Conservation (phyloP, 2,797 vertebrate species). For the Sebastes oblongus region DNA sequence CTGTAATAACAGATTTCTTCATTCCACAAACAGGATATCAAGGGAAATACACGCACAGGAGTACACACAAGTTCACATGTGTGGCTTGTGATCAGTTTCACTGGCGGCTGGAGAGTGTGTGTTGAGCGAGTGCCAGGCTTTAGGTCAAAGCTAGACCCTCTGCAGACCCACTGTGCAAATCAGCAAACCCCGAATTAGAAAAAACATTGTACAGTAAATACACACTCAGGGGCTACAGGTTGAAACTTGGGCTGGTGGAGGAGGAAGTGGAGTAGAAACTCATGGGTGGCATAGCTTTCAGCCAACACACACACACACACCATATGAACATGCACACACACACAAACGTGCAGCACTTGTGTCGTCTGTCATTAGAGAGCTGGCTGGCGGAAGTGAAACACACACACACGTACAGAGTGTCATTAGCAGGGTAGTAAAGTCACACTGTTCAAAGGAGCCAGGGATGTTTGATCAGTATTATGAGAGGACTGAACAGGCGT, state of each 20-base stretch:
- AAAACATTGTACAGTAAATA: slow-evolving; percentile 51
- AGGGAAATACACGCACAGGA: slow-evolving; percentile 23
- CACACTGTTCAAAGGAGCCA: slow-evolving; percentile 75
- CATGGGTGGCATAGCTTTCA: slow-evolving; percentile 70
- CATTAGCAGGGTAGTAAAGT: slow-evolving; percentile 74
- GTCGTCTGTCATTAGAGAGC: slow-evolving; percentile 75
- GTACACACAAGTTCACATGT: slow-evolving; percentile 43
- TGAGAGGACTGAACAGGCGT: slow-evolving; percentile 53
- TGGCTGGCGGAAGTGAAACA: slow-evolving; percentile 65
- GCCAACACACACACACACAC: slow-evolving; percentile 51
- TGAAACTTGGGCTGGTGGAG: slow-evolving; percentile 43
- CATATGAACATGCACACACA: slow-evolving; percentile 29
- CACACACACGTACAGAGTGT: slow-evolving; percentile 39
- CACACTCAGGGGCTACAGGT: slow-evolving; percentile 56
- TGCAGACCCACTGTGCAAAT: slow-evolving; percentile 44
- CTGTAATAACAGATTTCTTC: slow-evolving; percentile 70
- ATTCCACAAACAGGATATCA: slow-evolving; percentile 75
- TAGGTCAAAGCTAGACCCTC: slow-evolving; percentile 39
- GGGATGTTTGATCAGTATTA: slow-evolving; percentile 74
- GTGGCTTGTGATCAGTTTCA: slow-evolving; percentile 63
- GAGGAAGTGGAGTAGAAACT: slow-evolving; percentile 58
- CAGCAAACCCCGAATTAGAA: slow-evolving; percentile 40
- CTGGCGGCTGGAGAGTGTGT: slow-evolving; percentile 52
- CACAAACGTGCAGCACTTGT: slow-evolving; percentile 12
- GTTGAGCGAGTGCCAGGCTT: slow-evolving; percentile 64